A percentile compares a stretch with the other conserved stretches of the same genome.
phyloP scores from a whole-genome alignment of 2,113 vertebrate genomes.

The Paralichthys olivaceus region DNA sequence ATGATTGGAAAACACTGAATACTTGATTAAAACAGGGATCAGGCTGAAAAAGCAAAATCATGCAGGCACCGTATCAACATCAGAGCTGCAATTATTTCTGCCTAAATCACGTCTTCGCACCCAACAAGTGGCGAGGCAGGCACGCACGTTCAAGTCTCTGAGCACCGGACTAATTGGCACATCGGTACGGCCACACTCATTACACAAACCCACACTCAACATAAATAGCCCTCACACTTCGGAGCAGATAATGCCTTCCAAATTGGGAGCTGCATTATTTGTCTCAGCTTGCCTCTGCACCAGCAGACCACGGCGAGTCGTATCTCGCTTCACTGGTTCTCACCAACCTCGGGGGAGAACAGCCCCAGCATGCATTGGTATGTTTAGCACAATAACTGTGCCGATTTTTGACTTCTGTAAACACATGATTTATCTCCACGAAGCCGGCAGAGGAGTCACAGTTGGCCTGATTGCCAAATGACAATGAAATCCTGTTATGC shows the following conservation, averaged over 20 bases:
- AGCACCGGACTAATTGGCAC: conserved; percentile 50
- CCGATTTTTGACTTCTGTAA: conserved; percentile 6
- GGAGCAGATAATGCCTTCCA: conserved; percentile 44
- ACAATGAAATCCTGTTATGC: conserved; percentile 38
- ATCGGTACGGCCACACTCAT: conserved; percentile 60
- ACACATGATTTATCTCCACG: conserved; percentile 1
- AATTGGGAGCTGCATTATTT: conserved; percentile 39
- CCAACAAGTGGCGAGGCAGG: conserved; percentile 30
- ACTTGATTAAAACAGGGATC: neutral
- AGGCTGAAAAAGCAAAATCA: neutral
- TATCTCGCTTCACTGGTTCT: conserved; percentile 30
- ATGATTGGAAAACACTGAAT: neutral
- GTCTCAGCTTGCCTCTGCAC: conserved; percentile 36
- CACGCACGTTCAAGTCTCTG: conserved; percentile 4
- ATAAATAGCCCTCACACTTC: conserved; percentile 63
- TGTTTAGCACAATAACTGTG: conserved; percentile 14
- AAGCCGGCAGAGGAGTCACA: neutral
- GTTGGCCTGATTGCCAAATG: conserved; percentile 19
- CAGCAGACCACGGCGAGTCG: conserved; percentile 28
- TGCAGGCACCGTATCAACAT: conserved; percentile 2
- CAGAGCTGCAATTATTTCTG: conserved; percentile 15
- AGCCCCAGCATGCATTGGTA: conserved; percentile 1
- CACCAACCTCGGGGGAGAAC: neutral
- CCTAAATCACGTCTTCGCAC: conserved; percentile 29
- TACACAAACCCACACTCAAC: conserved; percentile 60